Percentiles rank a stretch among this genome's conserved stretches.
phyloP scores from a whole-genome alignment of 1,140 invertebrate species.

The Lasioglossum baleicum region DNA sequence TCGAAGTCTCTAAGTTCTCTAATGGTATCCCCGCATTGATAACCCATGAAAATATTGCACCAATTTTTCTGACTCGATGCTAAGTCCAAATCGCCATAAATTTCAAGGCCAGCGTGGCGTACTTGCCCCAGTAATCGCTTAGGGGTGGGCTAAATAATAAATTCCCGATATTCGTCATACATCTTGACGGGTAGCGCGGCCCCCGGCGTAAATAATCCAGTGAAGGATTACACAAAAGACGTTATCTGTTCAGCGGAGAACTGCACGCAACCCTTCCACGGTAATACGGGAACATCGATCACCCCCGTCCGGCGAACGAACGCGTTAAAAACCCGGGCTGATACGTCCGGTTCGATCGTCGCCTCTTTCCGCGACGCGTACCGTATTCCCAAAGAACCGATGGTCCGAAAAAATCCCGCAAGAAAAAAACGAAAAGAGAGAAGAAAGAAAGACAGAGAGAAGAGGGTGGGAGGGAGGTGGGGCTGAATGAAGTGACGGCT shows the following conservation, averaged over 20 bases:
- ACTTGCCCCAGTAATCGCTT: too few relatives aligned
- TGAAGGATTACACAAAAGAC: background rate
- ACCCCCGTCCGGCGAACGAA: background rate
- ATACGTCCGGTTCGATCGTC: background rate
- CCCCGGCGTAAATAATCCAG: background rate
- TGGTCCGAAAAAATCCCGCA: background rate
- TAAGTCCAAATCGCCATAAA: too few relatives aligned
- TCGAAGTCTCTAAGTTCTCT: too few relatives aligned
- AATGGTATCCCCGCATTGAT: too few relatives aligned
- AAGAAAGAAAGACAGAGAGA: background rate
- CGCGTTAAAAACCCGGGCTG: background rate
- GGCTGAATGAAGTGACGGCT: conserved; percentile 18
- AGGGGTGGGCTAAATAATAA: too few relatives aligned
- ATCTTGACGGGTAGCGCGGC: too few relatives aligned
- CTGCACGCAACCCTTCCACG: background rate
- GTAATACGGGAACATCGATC: conserved; percentile 6
- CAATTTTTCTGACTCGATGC: too few relatives aligned
- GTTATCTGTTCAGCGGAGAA: background rate
- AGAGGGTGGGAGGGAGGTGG: background rate
- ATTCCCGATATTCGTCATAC: too few relatives aligned
- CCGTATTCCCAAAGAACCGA: conserved; percentile 39
- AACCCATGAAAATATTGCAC: too few relatives aligned
- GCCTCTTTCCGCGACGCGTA: conserved; percentile 21
- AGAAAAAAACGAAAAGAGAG: background rate
- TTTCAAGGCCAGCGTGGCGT: too few relatives aligned